phyloP scores from a whole-genome alignment of 2,888 invertebrate genomes.

The Tuberolachnus salignus region DNA sequence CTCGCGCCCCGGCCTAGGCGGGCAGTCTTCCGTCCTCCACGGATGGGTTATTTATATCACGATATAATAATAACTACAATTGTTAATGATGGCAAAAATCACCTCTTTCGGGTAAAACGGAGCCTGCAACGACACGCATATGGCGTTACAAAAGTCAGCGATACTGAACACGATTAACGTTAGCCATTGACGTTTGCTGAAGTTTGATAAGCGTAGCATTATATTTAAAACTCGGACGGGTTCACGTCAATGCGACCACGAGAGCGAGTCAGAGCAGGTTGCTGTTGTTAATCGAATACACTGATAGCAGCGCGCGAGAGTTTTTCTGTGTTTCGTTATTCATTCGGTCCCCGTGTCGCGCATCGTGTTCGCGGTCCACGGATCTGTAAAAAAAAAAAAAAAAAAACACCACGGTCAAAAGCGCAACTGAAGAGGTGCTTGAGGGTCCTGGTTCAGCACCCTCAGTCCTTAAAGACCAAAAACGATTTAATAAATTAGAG shows the following conservation, averaged over 20 bases:
- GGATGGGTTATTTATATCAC: too few species aligned
- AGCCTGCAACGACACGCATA: constrained; percentile 83
- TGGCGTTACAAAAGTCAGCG: constrained; percentile 83
- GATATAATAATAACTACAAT: too few species aligned
- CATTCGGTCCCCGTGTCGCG: constrained; percentile 14
- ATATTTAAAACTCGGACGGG: constrained; percentile 55
- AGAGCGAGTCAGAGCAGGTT: too few species aligned
- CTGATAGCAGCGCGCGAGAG: too few species aligned
- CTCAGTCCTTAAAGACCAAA: too few species aligned
- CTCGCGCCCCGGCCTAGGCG: too few species aligned
- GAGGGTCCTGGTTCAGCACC: too few species aligned
- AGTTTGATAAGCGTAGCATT: constrained; percentile 61
- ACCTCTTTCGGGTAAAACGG: constrained; percentile 87
- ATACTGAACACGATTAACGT: constrained; percentile 79
- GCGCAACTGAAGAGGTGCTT: too few species aligned
- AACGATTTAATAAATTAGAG: too few species aligned
- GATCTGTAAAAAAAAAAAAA: not conserved
- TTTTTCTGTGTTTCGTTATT: not conserved
- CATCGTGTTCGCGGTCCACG: not conserved
- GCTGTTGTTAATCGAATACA: too few species aligned
- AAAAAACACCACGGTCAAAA: not conserved
- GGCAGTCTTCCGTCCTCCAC: too few species aligned
- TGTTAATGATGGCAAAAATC: constrained; percentile 59
- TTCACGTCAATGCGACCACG: constrained; percentile 60
- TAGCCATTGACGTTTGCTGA: constrained; percentile 77